These are phyloP conservation scores for Nebria brevicollis DNA, from an alignment of 2,888 invertebrate species.

Conservation along the genomic window DNA sequence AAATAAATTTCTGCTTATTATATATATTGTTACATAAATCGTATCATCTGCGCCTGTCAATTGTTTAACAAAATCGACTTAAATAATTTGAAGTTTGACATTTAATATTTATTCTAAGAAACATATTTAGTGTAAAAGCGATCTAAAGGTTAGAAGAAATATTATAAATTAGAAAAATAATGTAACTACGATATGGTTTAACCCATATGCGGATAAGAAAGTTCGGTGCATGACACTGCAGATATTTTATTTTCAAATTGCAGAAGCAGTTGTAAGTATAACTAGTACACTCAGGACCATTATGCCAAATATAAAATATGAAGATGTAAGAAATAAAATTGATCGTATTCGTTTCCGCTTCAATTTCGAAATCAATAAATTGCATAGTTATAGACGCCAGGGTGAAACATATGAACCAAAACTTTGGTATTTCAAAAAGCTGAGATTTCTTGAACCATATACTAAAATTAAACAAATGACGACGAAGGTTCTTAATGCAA, in stretches of 20 bases:
- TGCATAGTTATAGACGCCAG: slow-evolving; percentile 12
- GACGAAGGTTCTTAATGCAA: not conserved
- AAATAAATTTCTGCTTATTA: too few relatives aligned
- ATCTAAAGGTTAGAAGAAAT: too few relatives aligned
- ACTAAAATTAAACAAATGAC: slow-evolving; percentile 33
- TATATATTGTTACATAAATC: too few relatives aligned
- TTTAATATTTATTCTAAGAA: too few relatives aligned
- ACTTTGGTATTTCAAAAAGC: slow-evolving; percentile 44
- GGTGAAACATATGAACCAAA: slow-evolving; percentile 43
- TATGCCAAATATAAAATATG: slow-evolving; percentile 37
- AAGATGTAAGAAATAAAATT: slow-evolving; percentile 48
- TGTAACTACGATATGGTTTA: too few relatives aligned
- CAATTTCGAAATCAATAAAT: slow-evolving; percentile 46
- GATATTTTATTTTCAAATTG: slow-evolving; percentile 17
- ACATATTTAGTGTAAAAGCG: too few relatives aligned
- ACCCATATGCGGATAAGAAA: too few relatives aligned
- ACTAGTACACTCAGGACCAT: slow-evolving; percentile 22
- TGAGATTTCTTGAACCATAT: slow-evolving; percentile 42
- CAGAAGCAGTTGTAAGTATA: slow-evolving; percentile 44
- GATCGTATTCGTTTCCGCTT: slow-evolving; percentile 47
- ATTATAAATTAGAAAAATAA: too few relatives aligned
- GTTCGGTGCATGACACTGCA: too few relatives aligned
- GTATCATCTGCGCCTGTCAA: too few relatives aligned
- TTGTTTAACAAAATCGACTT: too few relatives aligned
- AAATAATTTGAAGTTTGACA: too few relatives aligned